Percentiles rank a stretch among this genome's conserved stretches.
Evolutionary conservation across 2,113 vertebrate species (phyloP).

Genomic region (Regulus satrapa): DNA sequence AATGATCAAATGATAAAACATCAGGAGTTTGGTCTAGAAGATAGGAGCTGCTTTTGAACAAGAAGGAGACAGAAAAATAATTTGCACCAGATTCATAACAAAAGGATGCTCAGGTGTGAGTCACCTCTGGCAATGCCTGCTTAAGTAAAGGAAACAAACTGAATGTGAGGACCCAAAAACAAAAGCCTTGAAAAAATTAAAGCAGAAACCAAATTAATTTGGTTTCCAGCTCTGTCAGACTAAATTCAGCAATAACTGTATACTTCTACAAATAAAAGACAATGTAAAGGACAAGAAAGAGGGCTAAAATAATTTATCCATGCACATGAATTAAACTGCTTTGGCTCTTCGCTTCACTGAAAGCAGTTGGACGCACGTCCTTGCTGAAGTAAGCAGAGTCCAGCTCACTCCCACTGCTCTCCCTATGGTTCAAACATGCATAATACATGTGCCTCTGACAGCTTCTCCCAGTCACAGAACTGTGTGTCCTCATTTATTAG

Average conservation of each 20-base stretch:
- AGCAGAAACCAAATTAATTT: not conserved
- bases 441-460: not conserved
- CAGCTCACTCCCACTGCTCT: not conserved
- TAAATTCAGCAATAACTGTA: not conserved
- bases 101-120: not conserved
- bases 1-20: not conserved
- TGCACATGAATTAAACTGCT: not conserved
- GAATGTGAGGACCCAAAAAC: not conserved
- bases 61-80: not conserved
- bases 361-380: not conserved
- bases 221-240: not conserved
- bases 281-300: not conserved
- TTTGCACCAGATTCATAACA: not conserved
- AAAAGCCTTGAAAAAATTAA: not conserved
- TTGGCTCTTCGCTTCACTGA: not conserved
- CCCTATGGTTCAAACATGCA: not conserved
- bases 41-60: not conserved
- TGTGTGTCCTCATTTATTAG: not conserved
- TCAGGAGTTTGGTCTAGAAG: not conserved
- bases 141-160: not conserved
- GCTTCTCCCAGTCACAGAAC: not conserved
- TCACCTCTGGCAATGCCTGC: not conserved
- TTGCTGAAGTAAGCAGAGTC: not conserved
- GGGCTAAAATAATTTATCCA: not conserved
- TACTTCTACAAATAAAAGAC: not conserved